Evolutionary conservation across 1,140 invertebrate genomes (phyloP), one percentile per base, ranked within the genome.

Genomic region (Heterodera schachtii): DNA sequence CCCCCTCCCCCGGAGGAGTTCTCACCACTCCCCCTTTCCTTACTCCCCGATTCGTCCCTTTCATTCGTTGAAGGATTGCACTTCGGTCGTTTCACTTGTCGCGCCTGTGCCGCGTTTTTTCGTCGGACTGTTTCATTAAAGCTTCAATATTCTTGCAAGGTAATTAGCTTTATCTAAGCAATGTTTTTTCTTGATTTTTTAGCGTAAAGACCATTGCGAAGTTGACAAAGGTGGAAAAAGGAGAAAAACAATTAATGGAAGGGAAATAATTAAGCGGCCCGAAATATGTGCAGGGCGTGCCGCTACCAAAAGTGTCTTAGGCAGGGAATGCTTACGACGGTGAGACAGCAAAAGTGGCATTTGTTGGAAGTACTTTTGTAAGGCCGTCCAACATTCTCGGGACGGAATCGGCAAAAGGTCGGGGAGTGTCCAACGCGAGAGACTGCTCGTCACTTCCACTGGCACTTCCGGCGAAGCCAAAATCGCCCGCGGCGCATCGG

Each of bases 51-150:
- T n/a, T n/a, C n/a, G n/a, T n/a, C n/a, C n/a, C n/a, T n/a, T n/a
- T n/a, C n/a, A n/a, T n/a, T 49, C 11, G 41, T 19, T 69, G 49
- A 52, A 78, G 76, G 84, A n/a, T 67, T 85, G 21, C 84, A 85
- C 60, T 85, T 87, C 80, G 84, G 84, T 19, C 83, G 86, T 67
- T 87, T 84, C 74, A 85, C 84, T n/a, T 85, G 84, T 83, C 73
- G 84, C 57, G 84, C 84, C n/a, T 85, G 84, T 85, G 86, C 86
- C 44, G 85, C 80, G 43, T 82, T 83, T 21, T 86, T 86, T 52
- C 73, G 84, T 19, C 83, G 74, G 69, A 85, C 86, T 13, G 84
- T 85, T 6, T 85, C 84, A 7, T 31, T 85, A 2, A 87, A 87
- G 41, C 52, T 85, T 41, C 75, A 85, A 21, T 85, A 85, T 71